Evolutionary conservation across 2,888 invertebrate species (phyloP).

Genomic region (Ophioninae sp.): DNA sequence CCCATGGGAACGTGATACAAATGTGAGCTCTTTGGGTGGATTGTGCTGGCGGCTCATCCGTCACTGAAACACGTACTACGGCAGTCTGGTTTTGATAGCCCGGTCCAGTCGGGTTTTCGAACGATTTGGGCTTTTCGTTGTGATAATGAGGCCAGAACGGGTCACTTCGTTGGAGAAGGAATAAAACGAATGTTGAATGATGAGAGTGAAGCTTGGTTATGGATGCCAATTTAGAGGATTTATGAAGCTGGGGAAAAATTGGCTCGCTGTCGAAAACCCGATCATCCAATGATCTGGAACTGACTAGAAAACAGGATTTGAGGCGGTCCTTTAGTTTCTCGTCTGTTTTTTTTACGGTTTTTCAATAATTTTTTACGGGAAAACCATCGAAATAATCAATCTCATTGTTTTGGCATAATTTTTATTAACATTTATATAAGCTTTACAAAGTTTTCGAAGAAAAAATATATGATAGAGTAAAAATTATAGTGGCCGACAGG

Average conservation of each 20-base stretch:
- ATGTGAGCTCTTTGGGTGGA: slow-evolving; percentile 33
- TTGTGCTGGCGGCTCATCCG: slow-evolving; percentile 25
- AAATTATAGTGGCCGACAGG: no score
- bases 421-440: no score
- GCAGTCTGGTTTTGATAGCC: slow-evolving; percentile 16
- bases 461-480: no score
- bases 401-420: no score
- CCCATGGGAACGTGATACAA: slow-evolving; percentile 59
- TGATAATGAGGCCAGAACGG: slow-evolving; percentile 33
- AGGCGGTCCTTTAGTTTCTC: no score
- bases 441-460: no score
- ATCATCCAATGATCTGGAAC: neutral
- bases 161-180: neutral
- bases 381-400: no score
- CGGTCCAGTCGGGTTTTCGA: neutral
- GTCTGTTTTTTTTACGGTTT: no score
- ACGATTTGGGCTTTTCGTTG: slow-evolving; percentile 21
- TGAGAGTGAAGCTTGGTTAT: no score
- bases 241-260: neutral
- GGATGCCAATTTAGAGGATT: no score
- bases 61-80: slow-evolving; percentile 41
- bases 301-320: neutral
- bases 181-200: neutral
- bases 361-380: no score
- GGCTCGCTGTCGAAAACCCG: neutral